Evolutionary conservation across 2,113 vertebrate species (phyloP).

Genomic region (Takifugu flavidus): DNA sequence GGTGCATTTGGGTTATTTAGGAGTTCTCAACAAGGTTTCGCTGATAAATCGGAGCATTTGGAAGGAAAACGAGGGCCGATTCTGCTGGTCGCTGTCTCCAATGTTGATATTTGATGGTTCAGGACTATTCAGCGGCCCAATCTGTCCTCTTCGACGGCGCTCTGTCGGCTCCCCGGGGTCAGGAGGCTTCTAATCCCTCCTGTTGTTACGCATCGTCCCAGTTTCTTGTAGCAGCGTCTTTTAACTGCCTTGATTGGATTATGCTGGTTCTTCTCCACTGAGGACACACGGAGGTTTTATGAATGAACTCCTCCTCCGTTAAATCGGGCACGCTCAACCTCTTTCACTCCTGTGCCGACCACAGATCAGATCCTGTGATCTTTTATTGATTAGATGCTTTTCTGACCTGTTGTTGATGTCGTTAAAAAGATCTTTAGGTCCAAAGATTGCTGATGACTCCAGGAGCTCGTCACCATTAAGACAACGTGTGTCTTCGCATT

Average conservation of each 20-base stretch:
- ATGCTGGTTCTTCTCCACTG: constrained; percentile 27
- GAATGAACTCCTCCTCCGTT: constrained; percentile 15
- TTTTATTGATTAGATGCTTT: background rate
- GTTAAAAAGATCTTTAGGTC: too few species aligned
- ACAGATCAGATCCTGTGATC: background rate
- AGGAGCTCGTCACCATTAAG: background rate
- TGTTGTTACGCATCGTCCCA: constrained; percentile 21
- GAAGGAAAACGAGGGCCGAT: too few species aligned
- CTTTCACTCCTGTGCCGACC: too few species aligned
- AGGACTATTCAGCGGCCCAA: too few species aligned
- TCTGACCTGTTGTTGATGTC: background rate
- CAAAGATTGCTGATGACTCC: too few species aligned
- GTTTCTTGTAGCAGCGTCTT: constrained; percentile 37
- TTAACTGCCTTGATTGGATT: constrained; percentile 61
- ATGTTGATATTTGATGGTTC: too few species aligned
- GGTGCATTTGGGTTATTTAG: too few species aligned
- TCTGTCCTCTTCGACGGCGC: background rate
- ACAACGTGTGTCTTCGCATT: constrained; percentile 4
- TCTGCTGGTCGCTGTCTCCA: too few species aligned
- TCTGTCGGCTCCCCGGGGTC: constrained; percentile 18
- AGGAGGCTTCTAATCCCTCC: constrained; percentile 46
- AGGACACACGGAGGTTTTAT: constrained; percentile 30
- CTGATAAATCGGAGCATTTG: too few species aligned
- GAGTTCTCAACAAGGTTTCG: too few species aligned
- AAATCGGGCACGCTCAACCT: too few species aligned